These are phyloP conservation scores for Argyresthia albistria DNA, from an alignment of 2,888 invertebrate species.

Conservation along the genomic window DNA sequence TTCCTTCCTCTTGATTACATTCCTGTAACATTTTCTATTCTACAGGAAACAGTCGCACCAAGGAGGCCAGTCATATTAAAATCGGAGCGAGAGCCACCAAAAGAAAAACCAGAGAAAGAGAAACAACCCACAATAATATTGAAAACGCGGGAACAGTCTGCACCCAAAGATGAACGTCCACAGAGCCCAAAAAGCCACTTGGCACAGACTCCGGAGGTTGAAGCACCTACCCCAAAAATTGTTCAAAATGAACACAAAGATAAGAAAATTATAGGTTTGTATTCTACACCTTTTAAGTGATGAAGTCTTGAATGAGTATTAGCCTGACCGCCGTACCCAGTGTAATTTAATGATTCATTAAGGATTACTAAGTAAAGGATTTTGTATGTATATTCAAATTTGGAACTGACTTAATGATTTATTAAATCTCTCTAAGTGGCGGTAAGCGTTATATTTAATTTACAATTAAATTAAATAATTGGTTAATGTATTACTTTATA, in stretches of 20 bases:
- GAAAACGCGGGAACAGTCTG: conserved; percentile 75
- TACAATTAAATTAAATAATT: too few species aligned
- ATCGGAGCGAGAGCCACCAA: conserved; percentile 51
- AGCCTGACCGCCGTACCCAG: too few species aligned
- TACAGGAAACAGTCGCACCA: conserved; percentile 41
- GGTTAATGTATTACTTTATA: too few species aligned
- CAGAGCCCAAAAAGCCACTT: conserved; percentile 70
- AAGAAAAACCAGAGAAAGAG: conserved; percentile 56
- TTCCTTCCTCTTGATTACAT: too few species aligned
- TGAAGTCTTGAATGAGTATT: not conserved
- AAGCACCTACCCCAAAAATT: conserved; percentile 50
- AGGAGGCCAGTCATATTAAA: conserved; percentile 60
- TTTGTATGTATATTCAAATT: too few species aligned
- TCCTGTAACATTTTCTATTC: conserved; percentile 5
- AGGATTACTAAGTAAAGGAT: too few species aligned
- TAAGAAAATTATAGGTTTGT: conserved; percentile 39
- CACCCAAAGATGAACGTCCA: conserved; percentile 69
- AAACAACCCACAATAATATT: conserved; percentile 79
- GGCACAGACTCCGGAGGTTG: conserved; percentile 30
- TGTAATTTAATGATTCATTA: too few species aligned
- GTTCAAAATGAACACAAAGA: conserved; percentile 69
- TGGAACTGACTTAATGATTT: too few species aligned
- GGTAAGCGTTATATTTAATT: too few species aligned
- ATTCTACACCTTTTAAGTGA: not conserved
- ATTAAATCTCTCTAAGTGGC: too few species aligned